Conservation (phyloP, 2,888 invertebrate species). For the Platynereis dumerilii region DNA sequence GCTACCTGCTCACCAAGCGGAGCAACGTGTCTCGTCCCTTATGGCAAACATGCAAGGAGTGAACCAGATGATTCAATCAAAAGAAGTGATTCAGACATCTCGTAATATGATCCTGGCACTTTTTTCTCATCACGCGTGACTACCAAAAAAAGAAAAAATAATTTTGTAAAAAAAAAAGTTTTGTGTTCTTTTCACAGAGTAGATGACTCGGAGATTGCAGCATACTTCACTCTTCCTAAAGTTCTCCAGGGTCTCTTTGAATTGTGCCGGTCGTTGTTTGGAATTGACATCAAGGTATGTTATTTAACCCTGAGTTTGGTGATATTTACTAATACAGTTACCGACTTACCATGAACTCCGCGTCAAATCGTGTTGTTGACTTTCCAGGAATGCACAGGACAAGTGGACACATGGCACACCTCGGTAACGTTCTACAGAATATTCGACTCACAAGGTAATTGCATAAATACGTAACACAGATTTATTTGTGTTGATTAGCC, state of each 20-base stretch:
- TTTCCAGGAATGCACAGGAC: constrained; percentile 68
- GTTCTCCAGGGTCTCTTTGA: constrained; percentile 82
- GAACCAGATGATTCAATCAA: too few species aligned
- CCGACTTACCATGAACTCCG: background rate
- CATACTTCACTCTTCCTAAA: constrained; percentile 82
- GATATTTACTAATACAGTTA: background rate
- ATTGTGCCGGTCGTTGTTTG: constrained; percentile 79
- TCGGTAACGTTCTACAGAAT: constrained; percentile 85
- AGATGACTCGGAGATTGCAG: constrained; percentile 75
- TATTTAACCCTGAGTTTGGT: background rate
- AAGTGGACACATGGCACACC: constrained; percentile 81
- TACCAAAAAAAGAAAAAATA: too few species aligned
- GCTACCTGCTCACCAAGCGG: too few species aligned
- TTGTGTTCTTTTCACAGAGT: constrained; percentile 63
- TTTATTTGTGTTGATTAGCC: too few species aligned
- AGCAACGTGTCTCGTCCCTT: too few species aligned
- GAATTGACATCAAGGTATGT: constrained; percentile 64
- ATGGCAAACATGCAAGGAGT: too few species aligned
- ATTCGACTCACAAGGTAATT: constrained; percentile 69
- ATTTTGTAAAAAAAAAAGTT: too few species aligned
- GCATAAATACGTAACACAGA: too few species aligned
- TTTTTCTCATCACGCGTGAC: too few species aligned
- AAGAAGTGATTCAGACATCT: too few species aligned
- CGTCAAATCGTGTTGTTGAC: too few species aligned
- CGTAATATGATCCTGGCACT: too few species aligned